phyloP scores from a whole-genome alignment of 2,888 invertebrate species.

The Abrostola tripartita region DNA sequence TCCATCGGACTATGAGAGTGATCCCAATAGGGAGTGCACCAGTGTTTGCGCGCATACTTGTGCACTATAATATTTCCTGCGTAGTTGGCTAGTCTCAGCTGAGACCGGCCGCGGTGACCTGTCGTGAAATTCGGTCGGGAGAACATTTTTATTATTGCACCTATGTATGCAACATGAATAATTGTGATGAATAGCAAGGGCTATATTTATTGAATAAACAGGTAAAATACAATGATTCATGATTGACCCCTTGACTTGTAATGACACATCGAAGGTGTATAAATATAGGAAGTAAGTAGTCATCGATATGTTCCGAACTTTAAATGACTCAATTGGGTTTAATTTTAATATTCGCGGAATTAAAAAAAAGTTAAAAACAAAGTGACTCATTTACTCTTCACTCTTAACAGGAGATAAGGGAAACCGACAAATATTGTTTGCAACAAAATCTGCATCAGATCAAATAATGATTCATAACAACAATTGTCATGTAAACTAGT shows the following conservation, averaged over 20 bases:
- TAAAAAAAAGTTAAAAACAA: slow-evolving; percentile 23
- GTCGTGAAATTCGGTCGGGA: no score
- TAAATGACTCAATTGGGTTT: slow-evolving; percentile 34
- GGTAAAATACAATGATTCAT: background rate
- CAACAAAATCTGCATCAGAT: slow-evolving; percentile 43
- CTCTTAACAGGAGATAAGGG: slow-evolving; percentile 35
- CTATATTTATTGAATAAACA: background rate
- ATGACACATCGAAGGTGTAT: background rate
- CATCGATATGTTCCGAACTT: slow-evolving; percentile 1
- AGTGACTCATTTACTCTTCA: slow-evolving; percentile 39
- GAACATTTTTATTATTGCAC: no score
- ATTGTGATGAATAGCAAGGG: no score
- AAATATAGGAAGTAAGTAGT: slow-evolving; percentile 1
- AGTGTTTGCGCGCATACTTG: no score
- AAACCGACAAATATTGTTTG: slow-evolving; percentile 29
- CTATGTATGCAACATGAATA: no score
- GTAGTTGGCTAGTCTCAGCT: no score
- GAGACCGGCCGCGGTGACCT: no score
- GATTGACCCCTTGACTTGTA: background rate
- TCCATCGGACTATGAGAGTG: no score
- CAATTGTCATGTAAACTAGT: slow-evolving; percentile 1
- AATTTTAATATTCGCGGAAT: slow-evolving; percentile 23
- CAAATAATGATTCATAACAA: slow-evolving; percentile 25
- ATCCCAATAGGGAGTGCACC: no score
- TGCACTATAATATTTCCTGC: no score